Base-by-base conservation (phyloP, 2,113 vertebrate species). In the Brachyhypopomus gauderio region DNA sequence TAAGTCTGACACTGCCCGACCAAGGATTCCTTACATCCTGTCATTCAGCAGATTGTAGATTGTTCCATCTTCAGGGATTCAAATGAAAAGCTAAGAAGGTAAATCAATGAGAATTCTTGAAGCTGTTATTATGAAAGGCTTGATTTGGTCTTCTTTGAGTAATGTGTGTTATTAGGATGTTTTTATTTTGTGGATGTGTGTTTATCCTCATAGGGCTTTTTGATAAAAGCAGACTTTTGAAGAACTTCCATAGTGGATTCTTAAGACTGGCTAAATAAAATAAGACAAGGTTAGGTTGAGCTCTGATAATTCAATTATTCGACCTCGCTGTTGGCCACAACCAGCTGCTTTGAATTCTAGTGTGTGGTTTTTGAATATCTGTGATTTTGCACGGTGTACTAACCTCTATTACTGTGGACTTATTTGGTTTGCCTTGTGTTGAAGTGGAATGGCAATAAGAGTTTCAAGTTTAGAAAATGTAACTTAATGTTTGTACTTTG, bases 381-480 rank as follows among this genome's bases (percentile, higher is more conserved):
- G 16, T n/a, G 5, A 45, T 4, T 17, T 69, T 69, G 19, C 19
- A 19, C 7, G 27, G 2, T 34, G 6, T 27, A 63, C 60, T 63
- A 64, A 64, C 62, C 62, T 64, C 23, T 25, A 64, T 23, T 1
- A 30, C 3, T 1, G 6, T 34, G 3, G 0, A 20, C 1, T 36
- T 38, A 1, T 20, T 38, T 67, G 30, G 16, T 34, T 19, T 69
- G n/a, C 36, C 12, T 20, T 69, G 16, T 8, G 27, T 66, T 30
- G 63, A 30, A 66, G 63, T 66, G 63, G 27, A 69, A 38, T 38
- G 19, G 34, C 38, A 25, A 66, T 69, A 25, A 66, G 25, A 66
- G 64, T 38, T 69, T 69, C 20, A 4, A 38, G 2, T 20, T 20
- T 27, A 38, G 14, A 34, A 8, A 38, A 36, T 3, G 17, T 69